These are phyloP conservation scores for Arrhamphus sclerolepis DNA, from an alignment of 2,797 vertebrate genomes.

Conservation along the genomic window DNA sequence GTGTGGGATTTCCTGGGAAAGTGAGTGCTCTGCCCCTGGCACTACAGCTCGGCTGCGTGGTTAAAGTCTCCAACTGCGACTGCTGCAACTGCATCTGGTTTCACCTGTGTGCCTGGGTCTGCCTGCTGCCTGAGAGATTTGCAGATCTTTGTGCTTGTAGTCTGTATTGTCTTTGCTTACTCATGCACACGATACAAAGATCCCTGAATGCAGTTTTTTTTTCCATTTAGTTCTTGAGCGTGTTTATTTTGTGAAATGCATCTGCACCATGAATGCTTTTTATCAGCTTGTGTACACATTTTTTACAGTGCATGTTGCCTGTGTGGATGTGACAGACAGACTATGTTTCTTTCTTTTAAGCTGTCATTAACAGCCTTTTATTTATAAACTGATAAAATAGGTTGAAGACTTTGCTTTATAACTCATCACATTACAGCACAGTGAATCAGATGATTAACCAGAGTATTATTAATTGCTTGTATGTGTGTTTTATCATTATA, in stretches of 20 bases:
- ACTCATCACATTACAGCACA: no score
- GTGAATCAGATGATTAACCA: no score
- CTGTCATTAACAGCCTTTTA: no score
- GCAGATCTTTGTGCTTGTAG: constrained; percentile 52
- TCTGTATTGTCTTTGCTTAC: constrained; percentile 2
- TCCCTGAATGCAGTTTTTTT: constrained; percentile 44
- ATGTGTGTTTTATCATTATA: neutral
- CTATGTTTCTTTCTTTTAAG: no score
- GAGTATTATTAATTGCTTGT: no score
- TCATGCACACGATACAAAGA: constrained; percentile 52
- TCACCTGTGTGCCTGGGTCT: constrained; percentile 52
- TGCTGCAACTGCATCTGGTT: constrained; percentile 63
- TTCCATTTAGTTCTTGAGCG: constrained; percentile 34
- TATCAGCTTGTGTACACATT: constrained; percentile 1
- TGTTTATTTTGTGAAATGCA: constrained; percentile 3
- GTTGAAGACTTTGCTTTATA: no score
- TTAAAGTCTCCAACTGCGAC: constrained; percentile 55
- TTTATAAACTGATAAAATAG: no score
- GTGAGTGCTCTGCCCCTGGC: constrained; percentile 82
- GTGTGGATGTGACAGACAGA: constrained; percentile 1
- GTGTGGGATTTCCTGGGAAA: constrained; percentile 85
- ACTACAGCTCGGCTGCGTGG: constrained; percentile 75
- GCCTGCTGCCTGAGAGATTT: constrained; percentile 50
- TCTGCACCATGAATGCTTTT: constrained; percentile 13
- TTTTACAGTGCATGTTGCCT: neutral